Percentiles rank a stretch among this genome's conserved stretches.
Conservation (phyloP, 53 echinoderm and acorn worm species). For the Zoroaster sp. region DNA sequence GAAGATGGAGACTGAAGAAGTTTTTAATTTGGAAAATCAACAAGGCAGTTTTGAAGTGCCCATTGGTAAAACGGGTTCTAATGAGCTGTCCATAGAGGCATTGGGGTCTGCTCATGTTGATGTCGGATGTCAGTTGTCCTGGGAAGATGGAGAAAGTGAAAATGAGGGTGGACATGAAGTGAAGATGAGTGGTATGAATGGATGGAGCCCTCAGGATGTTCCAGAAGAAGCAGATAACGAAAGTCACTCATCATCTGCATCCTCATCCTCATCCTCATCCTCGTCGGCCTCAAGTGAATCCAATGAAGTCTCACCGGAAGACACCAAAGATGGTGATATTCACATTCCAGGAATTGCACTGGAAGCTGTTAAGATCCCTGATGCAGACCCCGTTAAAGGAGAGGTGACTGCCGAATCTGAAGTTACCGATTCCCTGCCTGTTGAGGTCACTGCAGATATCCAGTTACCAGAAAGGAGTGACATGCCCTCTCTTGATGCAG, state of each 20-base stretch:
- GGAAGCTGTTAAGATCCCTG: neutral
- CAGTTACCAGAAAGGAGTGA: neutral
- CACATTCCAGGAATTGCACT: neutral
- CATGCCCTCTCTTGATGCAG: neutral
- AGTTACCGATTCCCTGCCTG: neutral
- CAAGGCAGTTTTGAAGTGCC: neutral
- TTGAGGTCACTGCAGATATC: neutral
- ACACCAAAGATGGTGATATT: neutral
- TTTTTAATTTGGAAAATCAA: neutral
- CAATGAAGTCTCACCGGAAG: neutral
- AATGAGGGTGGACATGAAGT: neutral
- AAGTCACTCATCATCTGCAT: neutral
- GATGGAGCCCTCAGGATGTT: neutral
- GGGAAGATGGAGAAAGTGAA: constrained; percentile 15
- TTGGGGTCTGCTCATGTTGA: neutral
- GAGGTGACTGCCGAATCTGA: neutral
- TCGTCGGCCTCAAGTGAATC: neutral
- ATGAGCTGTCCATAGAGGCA: neutral
- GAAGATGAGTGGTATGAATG: neutral
- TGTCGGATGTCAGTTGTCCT: constrained; percentile 50
- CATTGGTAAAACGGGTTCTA: neutral
- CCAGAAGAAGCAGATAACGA: constrained; percentile 15
- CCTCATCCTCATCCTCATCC: neutral
- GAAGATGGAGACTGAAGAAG: neutral
- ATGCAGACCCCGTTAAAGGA: neutral